These are phyloP conservation scores for Trichogramma evanescens DNA, from an alignment of 2,888 invertebrate species.

Conservation along the genomic window DNA sequence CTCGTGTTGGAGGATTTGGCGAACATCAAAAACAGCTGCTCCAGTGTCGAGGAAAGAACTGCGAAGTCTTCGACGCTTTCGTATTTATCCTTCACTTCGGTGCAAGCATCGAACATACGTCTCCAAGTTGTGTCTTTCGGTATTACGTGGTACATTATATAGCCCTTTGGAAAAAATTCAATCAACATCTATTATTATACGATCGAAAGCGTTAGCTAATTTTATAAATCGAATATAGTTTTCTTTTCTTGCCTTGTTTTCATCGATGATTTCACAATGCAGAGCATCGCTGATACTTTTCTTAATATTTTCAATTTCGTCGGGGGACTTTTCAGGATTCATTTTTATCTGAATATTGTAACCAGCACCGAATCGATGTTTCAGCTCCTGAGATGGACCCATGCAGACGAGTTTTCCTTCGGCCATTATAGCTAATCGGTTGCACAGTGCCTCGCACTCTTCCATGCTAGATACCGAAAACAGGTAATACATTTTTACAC, in stretches of 20 bases:
- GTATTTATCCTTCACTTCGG: slow-evolving; percentile 31
- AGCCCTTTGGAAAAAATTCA: slow-evolving; percentile 27
- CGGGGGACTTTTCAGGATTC: slow-evolving; percentile 26
- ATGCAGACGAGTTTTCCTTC: slow-evolving; percentile 65
- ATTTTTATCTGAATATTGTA: slow-evolving; percentile 55
- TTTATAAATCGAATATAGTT: background rate
- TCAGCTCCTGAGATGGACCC: slow-evolving; percentile 64
- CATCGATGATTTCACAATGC: slow-evolving; percentile 59
- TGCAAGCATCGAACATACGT: slow-evolving; percentile 38
- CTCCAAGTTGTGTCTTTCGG: slow-evolving; percentile 34
- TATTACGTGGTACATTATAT: slow-evolving; percentile 37
- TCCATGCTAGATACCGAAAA: slow-evolving; percentile 61
- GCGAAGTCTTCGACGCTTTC: slow-evolving; percentile 39
- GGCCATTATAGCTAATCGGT: slow-evolving; percentile 69
- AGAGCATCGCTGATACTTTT: slow-evolving; percentile 51
- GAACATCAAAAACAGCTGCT: slow-evolving; percentile 42
- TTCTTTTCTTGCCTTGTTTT: slow-evolving; percentile 55
- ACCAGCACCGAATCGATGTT: slow-evolving; percentile 63
- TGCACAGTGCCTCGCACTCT: slow-evolving; percentile 76
- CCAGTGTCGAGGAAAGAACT: slow-evolving; percentile 40
- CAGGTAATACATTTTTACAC: background rate
- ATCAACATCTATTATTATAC: slow-evolving; percentile 1
- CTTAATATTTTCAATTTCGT: slow-evolving; percentile 46
- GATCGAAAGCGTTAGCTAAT: background rate
- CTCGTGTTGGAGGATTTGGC: slow-evolving; percentile 31